Percentiles rank a stretch among this genome's conserved stretches.
These are phyloP conservation scores for Morone saxatilis DNA, from an alignment of 2,113 vertebrate genomes.

Conservation along the genomic window DNA sequence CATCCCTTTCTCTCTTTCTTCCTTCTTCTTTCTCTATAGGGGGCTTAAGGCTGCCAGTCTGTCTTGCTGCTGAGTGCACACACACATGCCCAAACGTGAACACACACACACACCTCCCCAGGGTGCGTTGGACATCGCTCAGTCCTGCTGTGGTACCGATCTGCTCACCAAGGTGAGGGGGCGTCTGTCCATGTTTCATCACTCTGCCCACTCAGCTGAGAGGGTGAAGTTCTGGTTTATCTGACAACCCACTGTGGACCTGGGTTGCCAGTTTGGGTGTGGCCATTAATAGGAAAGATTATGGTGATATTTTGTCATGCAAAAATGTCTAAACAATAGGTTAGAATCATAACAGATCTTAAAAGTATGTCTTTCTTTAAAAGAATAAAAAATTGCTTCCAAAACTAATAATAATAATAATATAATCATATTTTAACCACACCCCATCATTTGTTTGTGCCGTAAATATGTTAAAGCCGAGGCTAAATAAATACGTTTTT, in stretches of 20 bases:
- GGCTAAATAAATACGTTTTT: background rate
- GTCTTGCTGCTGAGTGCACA: slow-evolving; percentile 36
- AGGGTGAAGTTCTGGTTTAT: slow-evolving; percentile 55
- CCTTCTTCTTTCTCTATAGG: slow-evolving; percentile 39
- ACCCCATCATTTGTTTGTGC: too few species aligned
- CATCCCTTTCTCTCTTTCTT: slow-evolving; percentile 25
- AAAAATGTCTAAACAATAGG: background rate
- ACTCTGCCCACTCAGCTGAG: slow-evolving; percentile 72
- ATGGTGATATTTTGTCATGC: background rate
- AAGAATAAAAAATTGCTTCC: background rate
- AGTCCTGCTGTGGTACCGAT: slow-evolving; percentile 77
- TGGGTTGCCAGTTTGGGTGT: slow-evolving; percentile 37
- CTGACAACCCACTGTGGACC: slow-evolving; percentile 19
- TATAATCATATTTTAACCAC: background rate
- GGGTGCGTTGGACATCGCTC: slow-evolving; percentile 65
- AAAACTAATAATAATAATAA: too few species aligned
- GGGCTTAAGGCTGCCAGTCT: slow-evolving; percentile 65
- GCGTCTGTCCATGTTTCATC: slow-evolving; percentile 71
- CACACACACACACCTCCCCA: slow-evolving; percentile 55
- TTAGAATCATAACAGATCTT: background rate
- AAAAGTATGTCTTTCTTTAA: background rate
- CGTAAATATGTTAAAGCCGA: background rate
- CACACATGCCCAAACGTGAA: slow-evolving; percentile 23
- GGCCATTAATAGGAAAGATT: background rate
- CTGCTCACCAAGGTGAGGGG: slow-evolving; percentile 81